These are phyloP conservation scores for Neomonachus schauinslandi DNA, from an alignment of 2,113 vertebrate genomes.

Conservation along the genomic window DNA sequence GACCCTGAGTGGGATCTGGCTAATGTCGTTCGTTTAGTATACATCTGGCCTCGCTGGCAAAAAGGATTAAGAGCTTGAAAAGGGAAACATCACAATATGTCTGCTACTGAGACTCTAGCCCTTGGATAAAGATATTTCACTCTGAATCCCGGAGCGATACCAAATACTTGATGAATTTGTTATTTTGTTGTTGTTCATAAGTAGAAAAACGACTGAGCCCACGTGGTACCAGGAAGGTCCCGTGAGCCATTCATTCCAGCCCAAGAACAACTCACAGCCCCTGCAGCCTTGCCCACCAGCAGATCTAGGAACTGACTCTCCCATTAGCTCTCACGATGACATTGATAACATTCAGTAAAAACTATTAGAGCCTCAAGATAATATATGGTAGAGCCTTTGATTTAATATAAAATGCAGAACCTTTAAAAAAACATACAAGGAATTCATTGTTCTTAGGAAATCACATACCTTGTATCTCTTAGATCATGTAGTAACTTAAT, in stretches of 20 bases:
- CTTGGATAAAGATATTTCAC: conserved; percentile 62
- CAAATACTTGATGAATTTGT: conserved; percentile 62
- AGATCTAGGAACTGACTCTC: not conserved
- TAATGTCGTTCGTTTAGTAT: conserved; percentile 59
- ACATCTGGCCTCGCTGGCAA: conserved; percentile 62
- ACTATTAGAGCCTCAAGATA: not conserved
- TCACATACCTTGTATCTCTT: not conserved
- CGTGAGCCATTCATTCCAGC: not conserved
- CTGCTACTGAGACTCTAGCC: conserved; percentile 23
- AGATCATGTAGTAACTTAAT: not conserved
- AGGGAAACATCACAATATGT: conserved; percentile 64
- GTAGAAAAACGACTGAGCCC: not conserved
- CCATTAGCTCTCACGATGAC: not conserved
- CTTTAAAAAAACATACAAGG: not conserved
- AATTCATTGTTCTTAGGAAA: not conserved
- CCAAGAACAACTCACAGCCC: not conserved
- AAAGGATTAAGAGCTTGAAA: conserved; percentile 73
- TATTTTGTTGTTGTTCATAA: not conserved
- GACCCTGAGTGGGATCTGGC: not conserved
- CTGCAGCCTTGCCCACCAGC: not conserved
- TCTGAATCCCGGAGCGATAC: conserved; percentile 18
- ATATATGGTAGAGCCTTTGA: not conserved
- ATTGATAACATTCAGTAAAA: not conserved
- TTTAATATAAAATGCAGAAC: not conserved
- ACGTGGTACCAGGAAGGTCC: not conserved